Evolutionary conservation across 2,797 vertebrate genomes (phyloP).

Genomic region (Lophius americanus): DNA sequence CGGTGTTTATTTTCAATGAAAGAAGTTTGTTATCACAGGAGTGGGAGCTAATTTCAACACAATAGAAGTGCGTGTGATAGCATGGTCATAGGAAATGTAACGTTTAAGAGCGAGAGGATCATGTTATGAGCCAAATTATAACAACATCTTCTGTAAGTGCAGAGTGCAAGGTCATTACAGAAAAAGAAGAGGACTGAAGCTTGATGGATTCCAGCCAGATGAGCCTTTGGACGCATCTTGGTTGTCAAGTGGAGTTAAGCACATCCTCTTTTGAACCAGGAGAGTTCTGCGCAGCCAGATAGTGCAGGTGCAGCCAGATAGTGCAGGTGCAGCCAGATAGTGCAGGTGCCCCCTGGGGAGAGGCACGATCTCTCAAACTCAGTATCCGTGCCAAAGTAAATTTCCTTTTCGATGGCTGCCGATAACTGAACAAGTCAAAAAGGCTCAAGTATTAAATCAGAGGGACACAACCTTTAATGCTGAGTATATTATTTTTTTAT

Average conservation of each 20-base stretch:
- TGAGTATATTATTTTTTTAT: background rate
- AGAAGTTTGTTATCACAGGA: conserved; percentile 56
- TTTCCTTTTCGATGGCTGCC: no score
- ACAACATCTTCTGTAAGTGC: conserved; percentile 20
- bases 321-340: no score
- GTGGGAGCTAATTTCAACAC: conserved; percentile 57
- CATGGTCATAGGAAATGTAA: conserved; percentile 54
- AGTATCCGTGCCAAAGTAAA: no score
- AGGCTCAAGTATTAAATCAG: background rate
- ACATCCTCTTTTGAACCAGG: no score
- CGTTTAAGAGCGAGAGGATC: conserved; percentile 33
- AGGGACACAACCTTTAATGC: background rate
- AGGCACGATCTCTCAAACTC: no score
- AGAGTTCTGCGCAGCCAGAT: no score
- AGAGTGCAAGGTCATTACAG: conserved; percentile 17
- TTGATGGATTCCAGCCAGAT: conserved; percentile 3
- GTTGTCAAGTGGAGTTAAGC: no score
- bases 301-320: no score
- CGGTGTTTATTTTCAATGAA: conserved; percentile 61
- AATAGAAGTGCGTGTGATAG: conserved; percentile 43
- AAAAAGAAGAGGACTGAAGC: conserved; percentile 2
- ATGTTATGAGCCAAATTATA: conserved; percentile 42
- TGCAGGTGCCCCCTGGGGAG: no score
- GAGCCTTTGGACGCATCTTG: background rate
- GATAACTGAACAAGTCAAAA: no score